Percentiles rank a stretch among this genome's conserved stretches.
phyloP scores from a whole-genome alignment of 1,140 invertebrate genomes.

The Zaprionus lachaisei region DNA sequence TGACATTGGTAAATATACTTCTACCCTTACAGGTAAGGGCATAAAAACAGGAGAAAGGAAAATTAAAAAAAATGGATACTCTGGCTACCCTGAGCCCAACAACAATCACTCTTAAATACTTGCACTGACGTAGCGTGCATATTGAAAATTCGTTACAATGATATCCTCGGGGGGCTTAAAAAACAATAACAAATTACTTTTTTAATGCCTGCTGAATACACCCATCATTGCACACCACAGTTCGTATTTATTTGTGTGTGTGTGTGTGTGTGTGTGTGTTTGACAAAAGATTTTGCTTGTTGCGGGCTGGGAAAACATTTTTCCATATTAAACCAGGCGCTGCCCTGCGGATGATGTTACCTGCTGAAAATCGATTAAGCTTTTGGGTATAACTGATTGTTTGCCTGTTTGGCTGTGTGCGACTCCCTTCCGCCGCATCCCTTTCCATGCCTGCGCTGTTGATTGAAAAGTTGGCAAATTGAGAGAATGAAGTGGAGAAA shows the following conservation, averaged over 20 bases:
- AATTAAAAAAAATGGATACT: neutral
- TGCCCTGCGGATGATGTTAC: conserved; percentile 48
- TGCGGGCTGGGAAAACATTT: conserved; percentile 53
- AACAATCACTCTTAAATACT: conserved; percentile 60
- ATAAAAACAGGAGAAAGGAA: conserved; percentile 9
- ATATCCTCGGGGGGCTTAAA: conserved; percentile 58
- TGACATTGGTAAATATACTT: conserved; percentile 5
- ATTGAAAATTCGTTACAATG: conserved; percentile 61
- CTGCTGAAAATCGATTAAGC: conserved; percentile 66
- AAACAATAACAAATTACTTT: conserved; percentile 68
- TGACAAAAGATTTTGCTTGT: conserved; percentile 54
- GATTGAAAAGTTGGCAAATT: conserved; percentile 53
- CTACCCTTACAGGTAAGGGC: neutral
- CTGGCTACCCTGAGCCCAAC: conserved; percentile 8
- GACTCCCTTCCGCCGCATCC: neutral
- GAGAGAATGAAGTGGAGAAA: conserved; percentile 16
- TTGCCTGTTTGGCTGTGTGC: conserved; percentile 25
- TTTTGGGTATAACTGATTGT: conserved; percentile 60
- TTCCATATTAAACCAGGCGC: conserved; percentile 50
- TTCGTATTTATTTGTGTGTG: conserved; percentile 22
- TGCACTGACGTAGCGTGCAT: conserved; percentile 50
- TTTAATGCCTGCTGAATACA: conserved; percentile 53
- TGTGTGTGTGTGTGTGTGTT: conserved; percentile 36
- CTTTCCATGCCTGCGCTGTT: conserved; percentile 24
- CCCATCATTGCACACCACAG: conserved; percentile 11